Base-by-base conservation (phyloP, 2,797 vertebrate genomes). In the Threskiornis aethiopicus region DNA sequence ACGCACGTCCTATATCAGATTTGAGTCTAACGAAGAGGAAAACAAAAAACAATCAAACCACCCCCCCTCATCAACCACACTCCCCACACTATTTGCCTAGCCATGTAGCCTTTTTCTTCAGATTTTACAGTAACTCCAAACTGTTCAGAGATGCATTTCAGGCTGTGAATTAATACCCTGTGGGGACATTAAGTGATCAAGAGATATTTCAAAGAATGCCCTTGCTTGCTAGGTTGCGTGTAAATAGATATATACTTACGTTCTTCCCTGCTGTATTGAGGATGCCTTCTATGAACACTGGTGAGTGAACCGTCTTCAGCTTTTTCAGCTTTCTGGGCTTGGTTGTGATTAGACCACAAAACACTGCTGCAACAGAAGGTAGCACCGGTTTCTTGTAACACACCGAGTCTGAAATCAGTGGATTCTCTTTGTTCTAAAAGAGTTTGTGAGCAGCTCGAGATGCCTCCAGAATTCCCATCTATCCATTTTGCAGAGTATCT, bases 401-500 rank as follows among this genome's bases (percentile, higher is more conserved):
- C 71, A 26, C 97, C 97, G 21, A 98, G 97, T 11, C 95, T 94
- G 54, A 99, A 98, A 96, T 98, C 98, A 77, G 98, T 89, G 5
- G 93, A 96, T 28, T 98, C 97, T 66, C 95, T 98, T 92, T 98
- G 97, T 91, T 98, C 98, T 97, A 99, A 81, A 97, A 99, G 98
- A 87, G 97, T 97, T 4, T 98, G 96, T 15, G 98, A 97, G 75
- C 97, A 98, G 85, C 97, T 97, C 1, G 98, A 97, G 65, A 98
- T 96, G 42, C 88, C 87, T 41, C 96, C 89, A 11, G 97, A 77
- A 28, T 82, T 98, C 58, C 97, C 98, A 59, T 96, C 97, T 91
- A 98, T 97, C 99, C 99, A 99, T 91, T 98, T 98, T 21, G 99
- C 99, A 7, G 99, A 97, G 88, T 99, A 99, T 75, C 99, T 99